Evolutionary conservation across 1,140 invertebrate genomes (phyloP).

Genomic region (Cotesia chilonis): DNA sequence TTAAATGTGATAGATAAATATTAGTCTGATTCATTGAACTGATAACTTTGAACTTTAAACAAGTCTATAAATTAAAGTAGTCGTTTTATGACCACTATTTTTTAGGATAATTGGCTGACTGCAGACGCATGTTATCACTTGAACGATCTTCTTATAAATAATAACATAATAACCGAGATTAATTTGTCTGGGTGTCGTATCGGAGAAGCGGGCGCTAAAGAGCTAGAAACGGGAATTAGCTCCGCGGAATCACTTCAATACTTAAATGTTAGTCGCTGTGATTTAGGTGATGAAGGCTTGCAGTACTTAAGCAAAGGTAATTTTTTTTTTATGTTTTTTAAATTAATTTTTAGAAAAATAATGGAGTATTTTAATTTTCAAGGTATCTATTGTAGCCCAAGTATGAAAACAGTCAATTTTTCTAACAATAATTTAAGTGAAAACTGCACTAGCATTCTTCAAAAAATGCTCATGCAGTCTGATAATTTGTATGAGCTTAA

Average conservation of each 20-base stretch:
- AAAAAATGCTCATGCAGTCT: conserved; percentile 48
- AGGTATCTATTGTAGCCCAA: conserved; percentile 44
- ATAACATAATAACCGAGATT: conserved; percentile 53
- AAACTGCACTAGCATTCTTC: conserved; percentile 45
- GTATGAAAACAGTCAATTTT: conserved; percentile 54
- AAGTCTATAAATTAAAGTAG: conserved; percentile 5
- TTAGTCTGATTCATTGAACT: conserved; percentile 4
- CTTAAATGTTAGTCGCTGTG: conserved; percentile 62
- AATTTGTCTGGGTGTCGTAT: conserved; percentile 63
- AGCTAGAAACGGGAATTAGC: conserved; percentile 52
- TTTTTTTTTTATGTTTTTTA: too few species aligned
- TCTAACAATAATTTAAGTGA: conserved; percentile 58
- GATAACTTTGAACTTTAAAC: conserved; percentile 2
- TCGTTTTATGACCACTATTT: neutral
- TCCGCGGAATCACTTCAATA: conserved; percentile 45
- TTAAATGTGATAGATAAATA: conserved; percentile 13
- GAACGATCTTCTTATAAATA: conserved; percentile 56
- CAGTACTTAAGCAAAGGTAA: conserved; percentile 45
- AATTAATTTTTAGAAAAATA: too few species aligned
- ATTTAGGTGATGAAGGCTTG: conserved; percentile 61
- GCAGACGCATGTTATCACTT: conserved; percentile 62
- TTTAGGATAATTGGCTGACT: conserved; percentile 59
- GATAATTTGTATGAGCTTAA: conserved; percentile 56
- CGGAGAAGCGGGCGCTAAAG: conserved; percentile 51
- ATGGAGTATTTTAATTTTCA: too few species aligned